These are phyloP conservation scores for Saxidomus purpurata DNA, from an alignment of 1,140 invertebrate species.

Conservation along the genomic window DNA sequence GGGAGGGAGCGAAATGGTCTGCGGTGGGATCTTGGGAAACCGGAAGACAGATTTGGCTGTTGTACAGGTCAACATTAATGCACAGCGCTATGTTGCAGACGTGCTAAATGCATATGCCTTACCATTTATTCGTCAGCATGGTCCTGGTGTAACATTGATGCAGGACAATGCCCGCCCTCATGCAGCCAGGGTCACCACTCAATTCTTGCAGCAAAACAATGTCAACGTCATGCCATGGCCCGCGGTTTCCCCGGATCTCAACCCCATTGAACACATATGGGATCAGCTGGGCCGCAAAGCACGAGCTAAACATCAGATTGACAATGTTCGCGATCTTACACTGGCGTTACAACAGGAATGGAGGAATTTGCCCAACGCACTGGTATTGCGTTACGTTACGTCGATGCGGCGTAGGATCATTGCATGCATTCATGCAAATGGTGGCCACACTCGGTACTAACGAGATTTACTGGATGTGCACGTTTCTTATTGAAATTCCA, in stretches of 20 bases:
- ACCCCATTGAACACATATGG: not conserved
- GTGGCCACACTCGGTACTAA: too few relatives aligned
- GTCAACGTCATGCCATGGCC: not conserved
- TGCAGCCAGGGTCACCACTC: conserved; percentile 25
- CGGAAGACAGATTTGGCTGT: not conserved
- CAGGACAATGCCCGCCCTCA: not conserved
- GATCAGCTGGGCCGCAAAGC: not conserved
- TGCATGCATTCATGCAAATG: conserved; percentile 37
- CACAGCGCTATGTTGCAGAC: not conserved
- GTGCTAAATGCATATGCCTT: too few relatives aligned
- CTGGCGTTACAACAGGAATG: not conserved
- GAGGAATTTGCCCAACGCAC: not conserved
- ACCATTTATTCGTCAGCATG: too few relatives aligned
- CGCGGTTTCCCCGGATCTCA: not conserved
- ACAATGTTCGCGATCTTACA: not conserved
- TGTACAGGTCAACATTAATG: not conserved
- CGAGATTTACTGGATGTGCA: too few relatives aligned
- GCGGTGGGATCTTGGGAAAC: too few relatives aligned
- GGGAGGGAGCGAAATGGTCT: not conserved
- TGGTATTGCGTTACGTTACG: not conserved
- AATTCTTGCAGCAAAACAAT: not conserved
- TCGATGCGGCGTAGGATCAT: conserved; percentile 41
- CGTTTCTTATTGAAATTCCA: too few relatives aligned
- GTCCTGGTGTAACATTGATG: too few relatives aligned
- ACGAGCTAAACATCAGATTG: not conserved